Evolutionary conservation across 1,140 invertebrate species (phyloP).

Genomic region (Laodelphax striatellus): DNA sequence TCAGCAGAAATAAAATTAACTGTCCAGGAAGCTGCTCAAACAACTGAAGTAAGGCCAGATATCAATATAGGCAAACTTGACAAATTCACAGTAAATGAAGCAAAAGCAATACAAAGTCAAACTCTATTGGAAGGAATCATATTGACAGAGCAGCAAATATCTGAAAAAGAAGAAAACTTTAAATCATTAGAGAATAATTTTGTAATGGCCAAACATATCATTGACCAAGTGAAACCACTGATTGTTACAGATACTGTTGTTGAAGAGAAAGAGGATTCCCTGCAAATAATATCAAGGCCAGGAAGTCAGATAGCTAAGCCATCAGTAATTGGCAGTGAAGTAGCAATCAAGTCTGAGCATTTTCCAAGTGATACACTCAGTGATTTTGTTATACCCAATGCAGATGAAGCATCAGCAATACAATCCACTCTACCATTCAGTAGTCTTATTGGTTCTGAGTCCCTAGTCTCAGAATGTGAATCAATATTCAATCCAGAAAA

Average conservation of each 20-base stretch:
- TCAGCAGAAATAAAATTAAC: slow-evolving; percentile 23
- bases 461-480: slow-evolving; percentile 38
- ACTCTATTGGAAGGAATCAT: slow-evolving; percentile 25
- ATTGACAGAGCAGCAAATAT: slow-evolving; percentile 21
- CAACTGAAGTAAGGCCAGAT: slow-evolving; percentile 24
- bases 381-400: slow-evolving; percentile 16
- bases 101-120: slow-evolving; percentile 22
- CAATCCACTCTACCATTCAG: slow-evolving; percentile 33
- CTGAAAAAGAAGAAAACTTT: slow-evolving; percentile 41
- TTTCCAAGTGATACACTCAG: slow-evolving; percentile 18
- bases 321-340: slow-evolving; percentile 25
- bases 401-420: slow-evolving; percentile 20
- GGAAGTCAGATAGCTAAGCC: slow-evolving; percentile 26
- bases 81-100: slow-evolving; percentile 17
- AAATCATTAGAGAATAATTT: slow-evolving; percentile 28
- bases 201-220: slow-evolving; percentile 33
- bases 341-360: slow-evolving; percentile 27
- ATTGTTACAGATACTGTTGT: slow-evolving; percentile 35
- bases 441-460: slow-evolving; percentile 37
- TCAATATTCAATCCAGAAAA: slow-evolving; percentile 30
- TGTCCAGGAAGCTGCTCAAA: slow-evolving; percentile 25
- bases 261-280: slow-evolving; percentile 35
- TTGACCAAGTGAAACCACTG: slow-evolving; percentile 36
- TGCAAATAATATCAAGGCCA: slow-evolving; percentile 18
- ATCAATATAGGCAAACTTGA: slow-evolving; percentile 21